Evolutionary conservation across 2,113 vertebrate species (phyloP).

Genomic region (Chionodraco myersi): DNA sequence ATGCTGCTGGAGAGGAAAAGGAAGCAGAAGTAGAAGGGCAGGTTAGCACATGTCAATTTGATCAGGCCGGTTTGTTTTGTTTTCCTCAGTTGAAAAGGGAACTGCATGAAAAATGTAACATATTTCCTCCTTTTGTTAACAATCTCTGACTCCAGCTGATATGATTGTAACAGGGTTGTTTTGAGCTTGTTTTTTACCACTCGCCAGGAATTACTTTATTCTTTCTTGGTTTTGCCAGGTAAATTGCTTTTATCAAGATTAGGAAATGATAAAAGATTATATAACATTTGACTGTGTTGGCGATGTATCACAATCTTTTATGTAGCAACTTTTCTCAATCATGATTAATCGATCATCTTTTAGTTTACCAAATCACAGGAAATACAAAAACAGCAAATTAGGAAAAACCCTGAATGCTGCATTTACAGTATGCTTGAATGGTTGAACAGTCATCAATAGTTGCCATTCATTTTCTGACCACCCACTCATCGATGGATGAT

Average conservation of each 20-base stretch:
- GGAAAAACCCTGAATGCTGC: background rate
- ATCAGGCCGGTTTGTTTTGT: slow-evolving; percentile 55
- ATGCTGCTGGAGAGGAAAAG: slow-evolving; percentile 17
- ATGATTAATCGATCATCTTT: background rate
- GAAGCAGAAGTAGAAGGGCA: background rate
- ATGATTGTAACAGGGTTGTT: slow-evolving; percentile 65
- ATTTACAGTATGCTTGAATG: background rate
- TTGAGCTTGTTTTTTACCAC: slow-evolving; percentile 46
- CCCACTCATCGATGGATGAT: background rate
- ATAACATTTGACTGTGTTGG: background rate
- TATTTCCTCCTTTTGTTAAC: slow-evolving; percentile 58
- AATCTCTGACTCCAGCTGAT: slow-evolving; percentile 52
- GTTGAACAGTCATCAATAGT: background rate
- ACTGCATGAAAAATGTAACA: slow-evolving; percentile 69
- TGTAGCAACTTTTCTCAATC: background rate
- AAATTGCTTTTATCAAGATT: slow-evolving; percentile 23
- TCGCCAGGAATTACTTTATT: background rate
- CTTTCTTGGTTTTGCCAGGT: background rate
- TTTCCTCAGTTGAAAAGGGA: slow-evolving; percentile 50
- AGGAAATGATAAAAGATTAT: slow-evolving; percentile 9
- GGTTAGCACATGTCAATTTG: slow-evolving; percentile 54
- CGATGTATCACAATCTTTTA: background rate
- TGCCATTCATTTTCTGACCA: background rate
- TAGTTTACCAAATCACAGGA: background rate
- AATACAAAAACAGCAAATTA: background rate